These are phyloP conservation scores for Myrmophylax atrothorax DNA, from an alignment of 2,113 vertebrate genomes.

Conservation along the genomic window DNA sequence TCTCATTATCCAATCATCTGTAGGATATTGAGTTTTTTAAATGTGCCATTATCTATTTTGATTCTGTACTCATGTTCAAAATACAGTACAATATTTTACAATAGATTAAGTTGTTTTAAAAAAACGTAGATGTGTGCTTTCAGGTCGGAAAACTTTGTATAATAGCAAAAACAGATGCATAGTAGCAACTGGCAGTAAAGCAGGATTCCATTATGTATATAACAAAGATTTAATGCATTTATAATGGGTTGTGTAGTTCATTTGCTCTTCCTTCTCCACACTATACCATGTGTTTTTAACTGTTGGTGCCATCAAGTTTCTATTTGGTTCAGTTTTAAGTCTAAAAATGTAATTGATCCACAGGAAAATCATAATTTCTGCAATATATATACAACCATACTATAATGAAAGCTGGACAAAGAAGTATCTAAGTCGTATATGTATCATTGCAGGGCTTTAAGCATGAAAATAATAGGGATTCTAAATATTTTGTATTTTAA, in stretches of 20 bases:
- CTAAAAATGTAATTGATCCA: conserved; percentile 72
- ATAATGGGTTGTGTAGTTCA: conserved; percentile 78
- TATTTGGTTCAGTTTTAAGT: conserved; percentile 72
- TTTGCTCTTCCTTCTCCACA: conserved; percentile 74
- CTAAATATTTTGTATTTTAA: conserved; percentile 76
- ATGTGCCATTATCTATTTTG: conserved; percentile 91
- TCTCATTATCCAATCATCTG: conserved; percentile 86
- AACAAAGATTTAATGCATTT: conserved; percentile 77
- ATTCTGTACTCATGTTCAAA: conserved; percentile 83
- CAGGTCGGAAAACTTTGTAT: conserved; percentile 78
- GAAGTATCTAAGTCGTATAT: conserved; percentile 73
- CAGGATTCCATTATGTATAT: conserved; percentile 83
- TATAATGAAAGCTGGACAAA: conserved; percentile 73
- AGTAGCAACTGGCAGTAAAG: conserved; percentile 81
- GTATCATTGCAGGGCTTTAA: conserved; percentile 76
- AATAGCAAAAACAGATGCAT: conserved; percentile 78
- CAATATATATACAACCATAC: conserved; percentile 67
- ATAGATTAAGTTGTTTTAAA: conserved; percentile 80
- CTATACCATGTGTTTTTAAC: conserved; percentile 66
- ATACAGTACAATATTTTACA: conserved; percentile 86
- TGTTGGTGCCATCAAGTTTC: conserved; percentile 74
- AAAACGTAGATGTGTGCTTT: conserved; percentile 78
- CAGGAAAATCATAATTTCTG: conserved; percentile 57
- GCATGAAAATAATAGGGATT: conserved; percentile 76
- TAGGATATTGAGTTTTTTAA: conserved; percentile 88